Base-by-base conservation (phyloP, 2,888 invertebrate genomes). In the Melangyna quadrimaculata region DNA sequence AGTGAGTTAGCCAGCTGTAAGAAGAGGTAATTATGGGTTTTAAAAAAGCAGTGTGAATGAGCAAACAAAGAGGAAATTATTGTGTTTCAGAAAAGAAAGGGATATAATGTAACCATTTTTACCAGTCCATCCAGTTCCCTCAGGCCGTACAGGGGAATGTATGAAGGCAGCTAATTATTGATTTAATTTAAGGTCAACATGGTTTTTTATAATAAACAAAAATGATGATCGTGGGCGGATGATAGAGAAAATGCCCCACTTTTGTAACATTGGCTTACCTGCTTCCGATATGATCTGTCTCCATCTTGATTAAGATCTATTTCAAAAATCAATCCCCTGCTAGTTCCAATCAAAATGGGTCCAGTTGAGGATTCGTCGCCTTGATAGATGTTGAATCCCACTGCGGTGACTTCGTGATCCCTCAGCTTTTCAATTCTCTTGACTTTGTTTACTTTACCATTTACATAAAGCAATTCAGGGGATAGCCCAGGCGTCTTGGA, bases 301-400 rank as follows among this genome's bases (percentile, higher is more conserved):
- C 95, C 96, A 70, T 96, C 96, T 12, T 95, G 93, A 22, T 95
- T 94, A 67, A 98, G 94, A 91, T 98, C 98, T 0, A 97, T 97
- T 92, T 98, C 98, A 91, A 98, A 95, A 84, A 98, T 96, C 55
- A 97, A 93, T 0, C 98, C 98, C 90, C 96, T 96, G 0, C 96
- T 96, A 0, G 98, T 98, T 7, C 98, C 98, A 55, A 98, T 90
- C 48, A 99, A 93, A 88, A 99, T 97, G 0, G 97, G 95, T 1
- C 97, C 97, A 0, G 98, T 97, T 0, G 95, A 94, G 1, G 90
- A 92, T 79, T 95, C 95, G 0, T 94, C 95, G 2, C 93, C 94
- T 88, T 96, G 95, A 77, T 94, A 94, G 88, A 94, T 94, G 91
- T 97, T 98, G 96, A 98, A 99, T 1, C 96, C 98, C 0, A 99